These are phyloP conservation scores for Andrena praecox DNA, from an alignment of 2,888 invertebrate genomes.

Conservation along the genomic window DNA sequence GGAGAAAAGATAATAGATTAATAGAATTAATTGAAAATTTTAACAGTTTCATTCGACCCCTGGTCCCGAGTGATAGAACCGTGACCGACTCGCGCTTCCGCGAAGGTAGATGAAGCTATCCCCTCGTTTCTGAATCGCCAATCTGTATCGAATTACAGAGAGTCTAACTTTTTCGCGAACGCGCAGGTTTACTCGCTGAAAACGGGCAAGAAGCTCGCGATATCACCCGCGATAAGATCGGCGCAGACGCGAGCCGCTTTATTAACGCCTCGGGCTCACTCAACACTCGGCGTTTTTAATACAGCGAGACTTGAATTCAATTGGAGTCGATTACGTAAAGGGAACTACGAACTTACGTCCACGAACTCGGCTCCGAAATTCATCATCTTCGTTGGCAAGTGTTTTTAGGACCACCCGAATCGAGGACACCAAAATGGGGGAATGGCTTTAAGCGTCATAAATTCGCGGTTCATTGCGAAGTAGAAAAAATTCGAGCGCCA, in stretches of 20 bases:
- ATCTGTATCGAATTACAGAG: neutral
- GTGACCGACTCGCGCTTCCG: too few relatives aligned
- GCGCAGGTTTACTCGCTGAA: neutral
- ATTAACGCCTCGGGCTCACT: neutral
- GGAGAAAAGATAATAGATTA: too few relatives aligned
- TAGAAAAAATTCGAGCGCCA: neutral
- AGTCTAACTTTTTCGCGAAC: neutral
- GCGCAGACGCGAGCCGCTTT: neutral
- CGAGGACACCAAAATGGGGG: too few relatives aligned
- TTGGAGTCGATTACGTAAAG: constrained; percentile 2
- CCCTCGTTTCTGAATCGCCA: neutral
- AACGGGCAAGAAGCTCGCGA: neutral
- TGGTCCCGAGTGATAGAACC: too few relatives aligned
- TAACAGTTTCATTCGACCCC: too few relatives aligned
- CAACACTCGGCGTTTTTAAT: neutral
- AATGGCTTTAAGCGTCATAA: too few relatives aligned
- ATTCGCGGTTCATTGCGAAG: too few relatives aligned
- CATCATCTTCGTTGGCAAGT: neutral
- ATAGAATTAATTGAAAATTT: too few relatives aligned
- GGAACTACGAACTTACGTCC: neutral
- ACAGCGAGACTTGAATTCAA: constrained; percentile 7
- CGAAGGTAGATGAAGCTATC: neutral
- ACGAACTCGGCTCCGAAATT: neutral
- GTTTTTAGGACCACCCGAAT: too few relatives aligned
- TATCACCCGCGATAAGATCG: constrained; percentile 35